phyloP scores from a whole-genome alignment of 2,797 vertebrate genomes.

The Hapalemur alaotrensis region DNA sequence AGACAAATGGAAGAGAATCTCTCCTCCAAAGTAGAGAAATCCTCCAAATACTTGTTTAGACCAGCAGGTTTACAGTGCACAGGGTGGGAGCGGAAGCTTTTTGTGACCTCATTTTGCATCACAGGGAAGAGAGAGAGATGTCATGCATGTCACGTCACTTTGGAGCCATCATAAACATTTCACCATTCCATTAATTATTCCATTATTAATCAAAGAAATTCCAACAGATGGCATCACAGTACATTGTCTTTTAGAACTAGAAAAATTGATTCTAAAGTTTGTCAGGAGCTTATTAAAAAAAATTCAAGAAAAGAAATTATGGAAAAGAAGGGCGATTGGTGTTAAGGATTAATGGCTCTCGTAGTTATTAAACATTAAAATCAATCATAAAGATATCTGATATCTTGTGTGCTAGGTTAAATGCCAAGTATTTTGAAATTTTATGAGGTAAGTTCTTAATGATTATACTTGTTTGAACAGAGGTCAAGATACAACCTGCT shows the following conservation, averaged over 20 bases:
- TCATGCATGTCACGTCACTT: background rate
- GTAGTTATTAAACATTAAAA: background rate
- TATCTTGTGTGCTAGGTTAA: background rate
- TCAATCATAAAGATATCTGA: background rate
- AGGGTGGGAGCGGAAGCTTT: background rate
- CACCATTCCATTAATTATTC: background rate
- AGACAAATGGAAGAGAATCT: background rate
- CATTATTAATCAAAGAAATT: background rate
- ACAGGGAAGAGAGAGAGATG: background rate
- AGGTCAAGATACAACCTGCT: background rate
- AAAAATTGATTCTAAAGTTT: background rate
- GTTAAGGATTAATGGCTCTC: background rate
- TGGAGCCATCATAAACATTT: background rate
- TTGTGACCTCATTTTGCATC: background rate
- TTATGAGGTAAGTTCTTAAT: background rate
- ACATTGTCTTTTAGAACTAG: background rate
- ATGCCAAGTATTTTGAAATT: background rate
- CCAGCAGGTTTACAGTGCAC: background rate
- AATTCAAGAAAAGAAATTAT: background rate
- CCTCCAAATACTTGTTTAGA: background rate
- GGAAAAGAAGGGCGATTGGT: background rate
- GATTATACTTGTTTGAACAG: background rate
- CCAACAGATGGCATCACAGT: background rate
- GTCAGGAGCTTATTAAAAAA: background rate
- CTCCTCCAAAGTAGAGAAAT: background rate